Evolutionary conservation across 2,797 vertebrate species (phyloP), one percentile per base, ranked within the genome.

Genomic region (Gadopsis bispinosus): DNA sequence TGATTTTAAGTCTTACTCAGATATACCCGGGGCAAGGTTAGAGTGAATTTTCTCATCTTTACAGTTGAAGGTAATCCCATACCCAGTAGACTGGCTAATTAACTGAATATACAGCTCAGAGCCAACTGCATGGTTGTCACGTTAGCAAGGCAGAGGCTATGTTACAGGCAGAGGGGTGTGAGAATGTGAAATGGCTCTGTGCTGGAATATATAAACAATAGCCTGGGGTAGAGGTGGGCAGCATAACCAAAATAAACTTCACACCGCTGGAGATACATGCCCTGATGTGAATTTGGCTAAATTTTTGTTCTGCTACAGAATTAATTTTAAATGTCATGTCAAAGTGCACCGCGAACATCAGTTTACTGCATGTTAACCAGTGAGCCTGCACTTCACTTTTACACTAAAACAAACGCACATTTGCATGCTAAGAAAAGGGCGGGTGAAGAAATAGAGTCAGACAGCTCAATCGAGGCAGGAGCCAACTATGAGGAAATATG

Each of bases 1-100:
- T 79, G 77, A 87, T 89, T 89, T 87, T 22, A 74, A 89, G 75
- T 82, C 80, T 82, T 85, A 83, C 73, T 85, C 79, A 77, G 67
- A 77, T 79, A 59, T 69, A 83, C 89, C 76, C 11, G 69, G 64
- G 73, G 87, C 77, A 83, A 89, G 84, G 87, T 84, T 84, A 79
- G 74, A 72, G 61, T 60, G 47, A 81, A 62, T 88, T 71, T 83
- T 85, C 72, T 81, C 75, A 83, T 87, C 73, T 87, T 85, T 87
- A 87, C 59, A 83, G 79, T 71, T 83, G 74, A 88, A 85, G 83
- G 80, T 89, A 93, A 92, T 90, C 86, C 78, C 51, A 87, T 87
- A 84, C 69, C 63, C 81, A 87, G 86, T 80, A 86, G 81, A 91
- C 83, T 73, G 75, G 88, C 85, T 93, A 94, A 94, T 93, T 92